Evolutionary conservation across 1,140 invertebrate genomes (phyloP).

Genomic region (Megalopta genalis): DNA sequence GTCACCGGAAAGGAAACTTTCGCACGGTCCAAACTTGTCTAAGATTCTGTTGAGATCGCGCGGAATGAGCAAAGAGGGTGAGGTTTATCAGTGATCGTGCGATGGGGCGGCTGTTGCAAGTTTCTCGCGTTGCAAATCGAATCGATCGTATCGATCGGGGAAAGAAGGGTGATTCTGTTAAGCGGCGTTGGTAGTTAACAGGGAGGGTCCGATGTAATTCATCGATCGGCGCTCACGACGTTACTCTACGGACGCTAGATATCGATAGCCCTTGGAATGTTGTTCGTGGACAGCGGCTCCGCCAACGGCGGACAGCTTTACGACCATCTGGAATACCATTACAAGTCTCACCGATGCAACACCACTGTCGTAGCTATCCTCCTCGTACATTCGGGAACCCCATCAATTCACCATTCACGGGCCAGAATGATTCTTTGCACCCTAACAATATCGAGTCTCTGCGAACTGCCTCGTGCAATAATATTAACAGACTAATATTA

Average conservation of each 20-base stretch:
- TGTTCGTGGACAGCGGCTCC: constrained; percentile 46
- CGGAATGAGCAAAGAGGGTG: background rate
- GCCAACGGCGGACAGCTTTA: constrained; percentile 37
- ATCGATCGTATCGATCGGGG: constrained; percentile 55
- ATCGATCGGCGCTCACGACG: constrained; percentile 46
- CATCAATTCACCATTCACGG: constrained; percentile 67
- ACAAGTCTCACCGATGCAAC: constrained; percentile 41
- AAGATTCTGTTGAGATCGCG: background rate
- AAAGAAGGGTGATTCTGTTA: constrained; percentile 38
- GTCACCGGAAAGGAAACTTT: background rate
- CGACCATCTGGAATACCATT: constrained; percentile 41
- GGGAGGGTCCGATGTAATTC: constrained; percentile 54
- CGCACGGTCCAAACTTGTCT: background rate
- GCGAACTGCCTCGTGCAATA: constrained; percentile 63
- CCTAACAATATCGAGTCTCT: constrained; percentile 74
- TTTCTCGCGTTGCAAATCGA: constrained; percentile 56
- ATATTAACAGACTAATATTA: no score
- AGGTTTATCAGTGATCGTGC: constrained; percentile 51
- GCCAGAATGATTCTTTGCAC: constrained; percentile 66
- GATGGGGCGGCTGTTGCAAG: background rate
- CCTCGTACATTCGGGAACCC: constrained; percentile 56
- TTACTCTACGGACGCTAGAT: constrained; percentile 28
- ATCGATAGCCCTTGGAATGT: constrained; percentile 45
- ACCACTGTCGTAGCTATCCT: constrained; percentile 25
- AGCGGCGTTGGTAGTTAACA: constrained; percentile 53